Evolutionary conservation across 2,888 invertebrate genomes (phyloP), one percentile per base, ranked within the genome.

Genomic region (Phrixothrix hirtus): DNA sequence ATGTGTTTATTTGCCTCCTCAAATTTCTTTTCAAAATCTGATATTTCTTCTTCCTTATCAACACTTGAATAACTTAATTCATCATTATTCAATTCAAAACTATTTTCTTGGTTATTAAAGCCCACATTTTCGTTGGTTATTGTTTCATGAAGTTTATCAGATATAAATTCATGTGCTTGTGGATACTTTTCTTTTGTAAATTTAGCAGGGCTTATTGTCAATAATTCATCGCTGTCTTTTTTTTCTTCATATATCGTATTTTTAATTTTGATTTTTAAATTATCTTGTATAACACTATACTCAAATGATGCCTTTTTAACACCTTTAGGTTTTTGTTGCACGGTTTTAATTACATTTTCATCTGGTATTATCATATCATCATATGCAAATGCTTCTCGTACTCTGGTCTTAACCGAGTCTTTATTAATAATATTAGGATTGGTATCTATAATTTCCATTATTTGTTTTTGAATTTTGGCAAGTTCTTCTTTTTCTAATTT

Each of bases 341-440:
- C 6, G 10, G 10, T 43, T 37, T 37, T 39, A n/a, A 34, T 15
- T n/a, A 7, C 12, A 35, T 42, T 31, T 13, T 43, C n/a, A 11
- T 55, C 51, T 1, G 30, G 26, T 2, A 35, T 15, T 9, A 16
- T 32, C 9, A 27, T 11, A 34, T 43, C 25, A 21, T 41, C 41
- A 31, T 57, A 29, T 1, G 26, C 10, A 43, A 44, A 47, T 2
- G 38, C 50, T 11, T 45, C 39, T 14, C 12, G 38, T 2, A 72
- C 59, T 57, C 73, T 73, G 30, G 65, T 65, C 69, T 71, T 81
- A 67, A 69, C 79, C 68, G 61, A 75, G 69, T 70, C 75, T 69
- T 71, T 80, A 72, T 57, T 81, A 51, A 67, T 76, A 72, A 73
- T 79, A 70, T 73, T 81, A 64, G 60, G 79, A 75, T 65, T 80